Evolutionary conservation across 2,888 invertebrate species (phyloP).

Genomic region (Portevinia maculata): DNA sequence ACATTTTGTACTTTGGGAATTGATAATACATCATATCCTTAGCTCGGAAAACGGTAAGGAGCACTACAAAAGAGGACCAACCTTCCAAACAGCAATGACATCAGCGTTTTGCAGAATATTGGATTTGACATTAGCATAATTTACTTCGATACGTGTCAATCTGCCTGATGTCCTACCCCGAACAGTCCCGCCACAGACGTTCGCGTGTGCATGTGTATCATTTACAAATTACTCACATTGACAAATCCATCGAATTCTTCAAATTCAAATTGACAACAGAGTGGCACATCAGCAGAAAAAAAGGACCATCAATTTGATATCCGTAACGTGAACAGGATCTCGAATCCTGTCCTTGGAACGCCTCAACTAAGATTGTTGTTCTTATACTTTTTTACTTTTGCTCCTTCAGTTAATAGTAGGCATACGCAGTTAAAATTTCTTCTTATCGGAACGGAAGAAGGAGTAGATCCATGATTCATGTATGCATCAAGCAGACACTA

Average conservation of each 20-base stretch:
- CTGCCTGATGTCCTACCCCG: conserved; percentile 41
- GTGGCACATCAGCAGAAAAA: conserved; percentile 62
- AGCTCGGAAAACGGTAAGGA: conserved; percentile 7
- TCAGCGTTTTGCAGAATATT: conserved; percentile 68
- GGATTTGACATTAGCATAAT: conserved; percentile 81
- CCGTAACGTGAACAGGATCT: conserved; percentile 64
- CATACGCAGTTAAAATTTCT: conserved; percentile 64
- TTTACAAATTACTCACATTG: conserved; percentile 69
- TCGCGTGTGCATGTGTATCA: conserved; percentile 56
- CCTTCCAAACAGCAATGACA: conserved; percentile 57
- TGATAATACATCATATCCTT: conserved; percentile 75
- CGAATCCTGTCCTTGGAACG: conserved; percentile 44
- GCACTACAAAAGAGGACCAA: too few relatives aligned
- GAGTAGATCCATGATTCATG: conserved; percentile 56
- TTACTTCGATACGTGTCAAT: conserved; percentile 77
- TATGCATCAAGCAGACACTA: conserved; percentile 42
- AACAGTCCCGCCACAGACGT: not conserved
- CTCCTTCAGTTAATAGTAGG: conserved; percentile 23
- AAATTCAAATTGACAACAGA: conserved; percentile 71
- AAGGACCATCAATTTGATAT: conserved; percentile 71
- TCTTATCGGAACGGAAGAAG: conserved; percentile 69
- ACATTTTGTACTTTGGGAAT: conserved; percentile 77
- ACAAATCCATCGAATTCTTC: conserved; percentile 73
- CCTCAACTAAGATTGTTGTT: conserved; percentile 1
- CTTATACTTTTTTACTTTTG: not conserved